A percentile compares a stretch with the other conserved stretches of the same genome.
phyloP scores from a whole-genome alignment of 1,140 invertebrate genomes.

The Liolophura sinensis region DNA sequence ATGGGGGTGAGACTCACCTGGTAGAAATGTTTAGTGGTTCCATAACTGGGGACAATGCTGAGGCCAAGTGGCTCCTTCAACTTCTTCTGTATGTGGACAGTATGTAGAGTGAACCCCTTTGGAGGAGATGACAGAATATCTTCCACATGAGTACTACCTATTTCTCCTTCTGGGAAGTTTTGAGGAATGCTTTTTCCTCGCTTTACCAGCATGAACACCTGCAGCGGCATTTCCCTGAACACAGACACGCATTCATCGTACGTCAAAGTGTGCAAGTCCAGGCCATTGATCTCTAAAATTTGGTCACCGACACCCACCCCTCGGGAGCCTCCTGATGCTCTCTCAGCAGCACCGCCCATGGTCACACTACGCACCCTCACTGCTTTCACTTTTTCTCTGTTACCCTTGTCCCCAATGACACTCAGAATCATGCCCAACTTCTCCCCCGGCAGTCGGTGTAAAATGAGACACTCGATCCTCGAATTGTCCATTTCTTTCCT shows the following conservation, averaged over 20 bases:
- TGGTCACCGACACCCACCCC: constrained; percentile 77
- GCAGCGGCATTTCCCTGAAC: constrained; percentile 46
- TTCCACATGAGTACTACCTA: not conserved
- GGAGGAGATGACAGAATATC: constrained; percentile 1
- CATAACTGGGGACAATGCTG: constrained; percentile 53
- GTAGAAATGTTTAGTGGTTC: constrained; percentile 46
- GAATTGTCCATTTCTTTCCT: not conserved
- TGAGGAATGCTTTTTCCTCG: constrained; percentile 13
- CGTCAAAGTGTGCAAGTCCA: constrained; percentile 76
- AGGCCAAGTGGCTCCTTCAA: constrained; percentile 43
- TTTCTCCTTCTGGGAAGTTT: not conserved
- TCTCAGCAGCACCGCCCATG: constrained; percentile 80
- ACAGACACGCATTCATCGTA: constrained; percentile 83
- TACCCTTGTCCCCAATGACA: constrained; percentile 80
- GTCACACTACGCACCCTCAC: constrained; percentile 89
- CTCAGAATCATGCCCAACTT: constrained; percentile 87
- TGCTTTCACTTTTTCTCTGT: constrained; percentile 69
- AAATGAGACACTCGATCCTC: constrained; percentile 66
- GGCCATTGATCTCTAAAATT: constrained; percentile 81
- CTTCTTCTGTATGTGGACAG: constrained; percentile 30
- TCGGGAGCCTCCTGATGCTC: constrained; percentile 72
- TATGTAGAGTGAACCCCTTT: constrained; percentile 31
- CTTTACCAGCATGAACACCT: constrained; percentile 36
- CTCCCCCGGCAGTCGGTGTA: constrained; percentile 82
- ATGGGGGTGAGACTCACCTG: constrained; percentile 42